Evolutionary conservation across 2,797 vertebrate genomes (phyloP), one percentile per base, ranked within the genome.

Genomic region (Schizopygopsis pylzovi): DNA sequence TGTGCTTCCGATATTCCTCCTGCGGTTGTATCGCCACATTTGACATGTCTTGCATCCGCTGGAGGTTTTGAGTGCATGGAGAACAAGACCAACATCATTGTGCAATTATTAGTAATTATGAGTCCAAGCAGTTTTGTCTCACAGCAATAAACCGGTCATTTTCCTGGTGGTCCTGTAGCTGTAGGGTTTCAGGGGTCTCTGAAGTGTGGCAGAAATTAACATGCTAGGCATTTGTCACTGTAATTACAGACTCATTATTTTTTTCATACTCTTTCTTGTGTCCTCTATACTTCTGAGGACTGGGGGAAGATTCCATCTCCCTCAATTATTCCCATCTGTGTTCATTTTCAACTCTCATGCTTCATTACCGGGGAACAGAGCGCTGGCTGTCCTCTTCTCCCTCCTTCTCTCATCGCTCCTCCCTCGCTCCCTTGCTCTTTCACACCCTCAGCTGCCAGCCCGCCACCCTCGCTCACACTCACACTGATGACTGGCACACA

Each of bases 301-400:
- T 54, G 71, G 67, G 41, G 37, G 79, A 82, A 82, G 77, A 83
- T 85, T 78, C 76, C 43, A 83, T 90, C 47, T 90, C 70, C 43
- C 54, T 88, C 83, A 90, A 59, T 93, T 90, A 90, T 92, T 90
- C 89, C 87, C 80, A 90, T 78, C 80, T 87, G 86, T 90, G 82
- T 89, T 91, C 87, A 90, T 90, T 92, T 88, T 84, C 87, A 82
- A 61, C 80, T 39, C 78, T 82, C 54, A 83, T 47, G 91, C 88
- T 89, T 91, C 86, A 88, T 91, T 92, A 87, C 77, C 76, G 59
- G 22, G 79, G 71, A 91, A 89, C 77, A 87, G 68, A 86, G 81
- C 56, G 67, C 52, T 86, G 77, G 33, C 79, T 87, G 87, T 79
- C 20, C 65, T 82, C 68, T 82, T 16, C 37, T 84, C 73, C 47